phyloP scores from a whole-genome alignment of 2,113 vertebrate genomes.

The Sturnus vulgaris region DNA sequence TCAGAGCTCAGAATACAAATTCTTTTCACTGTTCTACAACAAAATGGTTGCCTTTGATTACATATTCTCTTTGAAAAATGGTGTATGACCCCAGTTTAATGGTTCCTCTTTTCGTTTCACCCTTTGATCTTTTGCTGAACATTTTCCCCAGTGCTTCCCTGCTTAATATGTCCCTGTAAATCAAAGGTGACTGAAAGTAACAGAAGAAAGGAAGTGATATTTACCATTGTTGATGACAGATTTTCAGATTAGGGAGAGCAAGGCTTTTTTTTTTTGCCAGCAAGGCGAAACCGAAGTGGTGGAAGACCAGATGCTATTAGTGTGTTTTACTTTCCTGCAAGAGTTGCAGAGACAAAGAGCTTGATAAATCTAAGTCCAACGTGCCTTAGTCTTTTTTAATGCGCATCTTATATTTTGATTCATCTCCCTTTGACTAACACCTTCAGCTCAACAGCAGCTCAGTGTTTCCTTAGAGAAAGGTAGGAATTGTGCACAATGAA shows the following conservation, averaged over 20 bases:
- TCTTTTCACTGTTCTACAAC: not conserved
- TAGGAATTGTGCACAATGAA: not conserved
- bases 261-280: not conserved
- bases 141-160: not conserved
- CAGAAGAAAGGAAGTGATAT: constrained; percentile 8
- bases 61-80: constrained; percentile 31
- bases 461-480: not conserved
- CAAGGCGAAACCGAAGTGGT: not conserved
- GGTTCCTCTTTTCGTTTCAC: not conserved
- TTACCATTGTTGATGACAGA: constrained; percentile 4
- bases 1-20: not conserved
- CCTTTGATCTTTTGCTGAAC: constrained; percentile 20
- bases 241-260: not conserved
- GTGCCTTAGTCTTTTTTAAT: not conserved
- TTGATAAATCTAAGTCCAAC: not conserved
- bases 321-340: not conserved
- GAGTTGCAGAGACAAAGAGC: not conserved
- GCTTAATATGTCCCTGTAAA: constrained; percentile 12
- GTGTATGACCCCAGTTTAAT: not conserved
- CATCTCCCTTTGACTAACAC: not conserved
- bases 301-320: not conserved
- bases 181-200: constrained; percentile 20
- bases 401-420: not conserved
- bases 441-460: not conserved
- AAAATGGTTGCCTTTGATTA: constrained; percentile 23